Percentiles rank a stretch among this genome's conserved stretches.
Evolutionary conservation across 2,797 vertebrate species (phyloP).

Genomic region (Streptopelia turtur): DNA sequence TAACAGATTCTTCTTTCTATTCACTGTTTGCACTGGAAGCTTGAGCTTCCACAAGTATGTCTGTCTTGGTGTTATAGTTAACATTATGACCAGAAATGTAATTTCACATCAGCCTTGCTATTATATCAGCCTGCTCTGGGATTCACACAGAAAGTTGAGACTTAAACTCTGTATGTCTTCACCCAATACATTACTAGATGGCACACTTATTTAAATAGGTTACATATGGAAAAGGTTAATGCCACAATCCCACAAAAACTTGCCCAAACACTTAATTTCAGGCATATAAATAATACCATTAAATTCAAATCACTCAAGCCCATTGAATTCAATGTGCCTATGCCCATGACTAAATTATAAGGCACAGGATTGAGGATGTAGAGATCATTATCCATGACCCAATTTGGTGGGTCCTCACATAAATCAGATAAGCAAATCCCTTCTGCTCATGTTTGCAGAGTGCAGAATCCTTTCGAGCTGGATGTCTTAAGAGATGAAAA

Average conservation of each 20-base stretch:
- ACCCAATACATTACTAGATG: neutral
- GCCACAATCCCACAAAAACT: constrained; percentile 5
- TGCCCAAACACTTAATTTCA: neutral
- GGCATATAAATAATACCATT: constrained; percentile 5
- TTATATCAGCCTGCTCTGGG: neutral
- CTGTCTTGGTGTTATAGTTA: neutral
- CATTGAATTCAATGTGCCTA: neutral
- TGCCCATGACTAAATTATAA: constrained; percentile 39
- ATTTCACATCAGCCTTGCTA: neutral
- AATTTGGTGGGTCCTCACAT: constrained; percentile 17
- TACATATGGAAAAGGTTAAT: constrained; percentile 26
- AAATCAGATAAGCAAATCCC: constrained; percentile 59
- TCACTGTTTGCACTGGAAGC: neutral
- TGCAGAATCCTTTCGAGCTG: neutral
- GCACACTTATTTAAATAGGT: neutral
- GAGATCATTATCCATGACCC: constrained; percentile 36
- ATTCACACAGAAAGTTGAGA: neutral
- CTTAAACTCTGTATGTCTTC: neutral
- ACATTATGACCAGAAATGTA: neutral
- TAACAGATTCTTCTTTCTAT: neutral
- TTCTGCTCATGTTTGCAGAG: constrained; percentile 21
- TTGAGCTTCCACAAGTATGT: neutral
- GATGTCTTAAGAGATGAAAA: constrained; percentile 20
- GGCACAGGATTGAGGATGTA: neutral
- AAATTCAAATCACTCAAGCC: neutral